Evolutionary conservation across 35 echinoderm and acorn worm genomes (phyloP), one percentile per base, ranked within the genome.

Genomic region (Acanthaster planci): DNA sequence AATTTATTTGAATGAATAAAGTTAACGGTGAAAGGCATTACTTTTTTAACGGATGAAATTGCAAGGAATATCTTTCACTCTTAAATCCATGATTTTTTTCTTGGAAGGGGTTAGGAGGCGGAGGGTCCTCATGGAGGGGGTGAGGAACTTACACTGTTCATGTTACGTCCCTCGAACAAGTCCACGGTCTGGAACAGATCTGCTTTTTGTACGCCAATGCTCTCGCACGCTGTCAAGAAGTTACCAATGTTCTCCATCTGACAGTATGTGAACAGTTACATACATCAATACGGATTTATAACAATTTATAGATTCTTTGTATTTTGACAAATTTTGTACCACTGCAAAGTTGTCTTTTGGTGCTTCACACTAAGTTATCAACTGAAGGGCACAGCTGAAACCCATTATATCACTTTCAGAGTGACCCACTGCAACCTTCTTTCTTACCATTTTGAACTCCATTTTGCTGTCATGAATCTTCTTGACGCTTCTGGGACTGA

Each of bases 221-320:
- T 72, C 26, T 76, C 68, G 26, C 77, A 47, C 23, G 60, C 84
- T 53, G 86, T 37, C 35, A 90, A 60, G 77, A 95, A 95, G 19
- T 87, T 95, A 38, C 75, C 84, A 5, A 95, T 90, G 76, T 95
- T 95, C 79, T 95, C 93, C 93, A 95, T 95, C 93, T 95, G 42
- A 83, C 84, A 78, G 67, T 12, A 68, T 23, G 18, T 27, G n/a
- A 23, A 35, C n/a, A 27, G 4, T 23, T 68, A 6, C n/a, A 4
- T 68, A 23, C 8, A n/a, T n/a, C n/a, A n/a, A n/a, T n/a, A n/a
- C n/a, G n/a, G n/a, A n/a, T n/a, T n/a, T n/a, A n/a, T n/a, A n/a
- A n/a, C n/a, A n/a, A n/a, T n/a, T n/a, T n/a, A n/a, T n/a, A n/a
- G n/a, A n/a, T n/a, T n/a, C n/a, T n/a, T n/a, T n/a, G n/a, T n/a